Base-by-base conservation (phyloP, 1,140 invertebrate species). In the Oncopodura yosiiana region DNA sequence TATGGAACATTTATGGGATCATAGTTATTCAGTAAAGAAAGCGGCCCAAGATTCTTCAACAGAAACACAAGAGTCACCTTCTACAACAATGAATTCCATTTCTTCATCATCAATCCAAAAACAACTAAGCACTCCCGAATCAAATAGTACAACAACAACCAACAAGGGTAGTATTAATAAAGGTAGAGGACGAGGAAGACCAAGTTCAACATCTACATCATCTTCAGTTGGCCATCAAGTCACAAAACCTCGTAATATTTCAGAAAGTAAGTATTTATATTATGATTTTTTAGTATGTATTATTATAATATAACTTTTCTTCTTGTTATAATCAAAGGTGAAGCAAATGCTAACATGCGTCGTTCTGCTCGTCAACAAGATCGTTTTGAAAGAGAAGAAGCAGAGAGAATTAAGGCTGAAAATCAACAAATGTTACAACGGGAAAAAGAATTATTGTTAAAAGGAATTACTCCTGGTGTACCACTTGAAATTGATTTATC, bases 281-380 rank as follows among this genome's bases (percentile, higher is more conserved):
- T 21, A 18, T 29, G 26, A 18, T 16, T 26, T 24, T 21, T 24
- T 14, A 50, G 16, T 34, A 27, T 39, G 26, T 48, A 23, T 29
- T 18, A 46, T 16, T 45, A 34, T 46, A 44, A 16, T 3, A 32
- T 23, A 45, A 55, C 2, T 36, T 49, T 42, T 41, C 42, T 49
- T 42, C 23, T 6, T 55, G 42, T 49, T 42, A 34, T 55, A 16
- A 36, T n/a, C 30, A 23, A 29, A 43, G 39, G 37, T 44, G 48
- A 44, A 26, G 29, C 44, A 2, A 50, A 26, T 34, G 53, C 41
- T 14, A 60, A 53, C 29, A 54, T 66, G 29, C 66, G 69, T 4
- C 45, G 69, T 37, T 71, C 68, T 16, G 68, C 69, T 52, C 46
- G 70, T 12, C 70, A 72, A 45, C 66, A 69, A 49, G 70, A 70